Percentiles rank a stretch among this genome's conserved stretches.
phyloP scores from a whole-genome alignment of 2,888 invertebrate species.

The Eristalinus sepulchralis region DNA sequence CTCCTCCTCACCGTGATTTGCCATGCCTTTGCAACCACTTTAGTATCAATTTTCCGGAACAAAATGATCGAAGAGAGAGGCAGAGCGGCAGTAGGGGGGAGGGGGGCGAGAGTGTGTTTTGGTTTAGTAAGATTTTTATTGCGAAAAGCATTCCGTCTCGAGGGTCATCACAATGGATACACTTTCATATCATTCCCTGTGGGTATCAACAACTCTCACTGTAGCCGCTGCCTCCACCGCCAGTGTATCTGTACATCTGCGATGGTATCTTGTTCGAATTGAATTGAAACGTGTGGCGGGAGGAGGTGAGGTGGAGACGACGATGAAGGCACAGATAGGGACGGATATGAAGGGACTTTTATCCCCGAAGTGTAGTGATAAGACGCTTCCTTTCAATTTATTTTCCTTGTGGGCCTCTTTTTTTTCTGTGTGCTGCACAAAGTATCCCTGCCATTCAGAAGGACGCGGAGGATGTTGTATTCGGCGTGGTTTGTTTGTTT shows the following conservation, averaged over 20 bases:
- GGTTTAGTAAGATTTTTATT: constrained; percentile 32
- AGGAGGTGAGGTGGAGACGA: constrained; percentile 4
- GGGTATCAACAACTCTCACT: not conserved
- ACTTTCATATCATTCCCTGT: not conserved
- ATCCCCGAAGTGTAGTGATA: constrained; percentile 59
- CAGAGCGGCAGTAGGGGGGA: too few species aligned
- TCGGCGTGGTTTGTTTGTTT: not conserved
- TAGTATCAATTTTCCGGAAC: constrained; percentile 62
- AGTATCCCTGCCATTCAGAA: not conserved
- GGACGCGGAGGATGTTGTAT: not conserved
- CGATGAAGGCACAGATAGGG: not conserved
- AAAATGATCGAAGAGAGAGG: constrained; percentile 5
- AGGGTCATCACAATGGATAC: constrained; percentile 43
- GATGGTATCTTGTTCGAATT: constrained; percentile 53
- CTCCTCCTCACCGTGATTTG: not conserved
- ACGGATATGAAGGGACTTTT: constrained; percentile 10
- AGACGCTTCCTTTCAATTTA: constrained; percentile 45
- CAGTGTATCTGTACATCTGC: not conserved
- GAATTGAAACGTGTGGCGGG: constrained; percentile 40
- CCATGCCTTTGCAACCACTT: constrained; percentile 9
- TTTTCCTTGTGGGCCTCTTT: constrained; percentile 17
- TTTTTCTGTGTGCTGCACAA: too few species aligned
- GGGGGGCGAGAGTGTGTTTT: constrained; percentile 1
- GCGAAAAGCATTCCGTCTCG: constrained; percentile 28
- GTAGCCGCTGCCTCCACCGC: too few species aligned